Evolutionary conservation across 2,888 invertebrate species (phyloP), one percentile per base, ranked within the genome.

Genomic region (Acanthoscelides obtectus): DNA sequence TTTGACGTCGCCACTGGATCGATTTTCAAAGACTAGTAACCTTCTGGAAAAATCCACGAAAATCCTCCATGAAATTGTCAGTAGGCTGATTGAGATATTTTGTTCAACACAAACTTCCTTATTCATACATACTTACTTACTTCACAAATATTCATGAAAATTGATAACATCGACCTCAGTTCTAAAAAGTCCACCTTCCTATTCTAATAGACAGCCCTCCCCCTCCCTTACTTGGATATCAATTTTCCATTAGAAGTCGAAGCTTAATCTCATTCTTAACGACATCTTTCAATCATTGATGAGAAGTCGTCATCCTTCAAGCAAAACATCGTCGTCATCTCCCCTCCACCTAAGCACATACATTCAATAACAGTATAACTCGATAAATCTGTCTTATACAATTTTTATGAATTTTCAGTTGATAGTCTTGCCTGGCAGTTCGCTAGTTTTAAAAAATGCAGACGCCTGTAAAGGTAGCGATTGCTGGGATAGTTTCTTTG

Each of bases 401-500:
- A 72, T 63, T 68, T 71, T 63, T 63, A 25, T 71, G n/a, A 64
- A 66, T 22, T 22, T 70, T 20, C 25, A 21, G 2, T 64, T 20
- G 25, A 20, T 63, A 20, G 3, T 27, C 64, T 70, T 20, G 20
- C 45, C 3, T 20, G 66, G 19, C 20, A 64, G 66, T 17, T 20
- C 22, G 66, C 66, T 21, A 8, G 22, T 66, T 22, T 20, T 12
- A 25, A 20, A 80, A 74, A 71, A 84, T 86, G 85, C 77, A 80
- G 72, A 73, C 77, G 45, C 80, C 84, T n/a, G 79, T 79, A 74
- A 91, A 90, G 82, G 81, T 92, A 64, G 87, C 87, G 0, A 86
- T 88, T 0, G 88, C 87, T 0, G 89, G 89, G 1, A 86, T 84
- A 0, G 86, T 84, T 0, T 79, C 88, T 0, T 87, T 90, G 6